Evolutionary conservation across 2,113 vertebrate genomes (phyloP), one percentile per base, ranked within the genome.

Genomic region (Vulpes vulpes): DNA sequence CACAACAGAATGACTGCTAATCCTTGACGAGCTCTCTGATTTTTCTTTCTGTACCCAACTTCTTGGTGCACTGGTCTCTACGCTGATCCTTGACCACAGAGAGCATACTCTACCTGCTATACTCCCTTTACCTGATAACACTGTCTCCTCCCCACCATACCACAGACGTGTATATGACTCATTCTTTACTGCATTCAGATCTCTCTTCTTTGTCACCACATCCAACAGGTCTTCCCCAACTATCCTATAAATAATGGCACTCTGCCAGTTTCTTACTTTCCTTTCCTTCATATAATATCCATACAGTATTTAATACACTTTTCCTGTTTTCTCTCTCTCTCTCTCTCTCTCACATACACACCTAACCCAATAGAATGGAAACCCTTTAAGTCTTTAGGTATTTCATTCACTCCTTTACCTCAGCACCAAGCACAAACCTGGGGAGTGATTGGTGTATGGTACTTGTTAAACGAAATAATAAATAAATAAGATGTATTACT

Each of bases 51-150:
- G 8, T 4, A 14, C n/a, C 0, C 8, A 11, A 11, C 10, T 62
- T 22, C 43, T 16, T 27, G 22, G 5, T 51, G 11, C 2, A 30
- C 8, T 51, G 23, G 8, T 35, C n/a, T 67, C 15, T 23, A 3
- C 1, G 17, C 4, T 53, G 20, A 38, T 57, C 2, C 3, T 15
- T n/a, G 14, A 11, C 15, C 8, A 27, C 2, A 38, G 15, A 20
- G 20, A 64, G n/a, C 30, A 8, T 5, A 27, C 11, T 59, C 7
- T 25, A 30, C 74, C 30, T n/a, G 15, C 11, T 92, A 4, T 49
- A 11, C 16, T 57, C 16, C 1, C 25, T 64, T 49, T 57, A 22
- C 2, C n/a, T 86, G 43, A 73, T 59, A 38, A 19, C 0, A 5
- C 23, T 22, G 9, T 22, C 10, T 65, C 30, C 49, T 67, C 10